Base-by-base conservation (phyloP, 92 coral and sea anemone species). In the Phenganax stokvisi region DNA sequence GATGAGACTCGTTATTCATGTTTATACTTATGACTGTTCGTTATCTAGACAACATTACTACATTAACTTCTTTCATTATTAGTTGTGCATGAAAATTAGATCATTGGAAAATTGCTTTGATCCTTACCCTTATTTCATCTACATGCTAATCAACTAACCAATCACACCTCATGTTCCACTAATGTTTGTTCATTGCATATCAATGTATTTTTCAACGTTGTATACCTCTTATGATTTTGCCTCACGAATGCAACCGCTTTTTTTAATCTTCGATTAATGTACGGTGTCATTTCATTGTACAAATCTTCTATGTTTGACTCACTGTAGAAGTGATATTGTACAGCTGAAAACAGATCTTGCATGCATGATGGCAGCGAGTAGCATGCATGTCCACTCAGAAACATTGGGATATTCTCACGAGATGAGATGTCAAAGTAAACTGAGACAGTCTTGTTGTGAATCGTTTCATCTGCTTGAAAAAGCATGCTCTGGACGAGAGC, bases 331-430 rank as follows among this genome's bases (percentile, higher is more conserved):
- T 30, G 30, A 9, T 29, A 6, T 6, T 7, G 25, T 7, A 79
- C 52, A 51, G 83, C 52, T 57, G 69, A 79, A 20, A 0, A 79
- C 60, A 79, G 47, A 10, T 79, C 30, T 11, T 64, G 58, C 11
- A 79, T 51, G 3, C 17, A 57, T n/a, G 83, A 63, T 63, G 83
- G 83, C 53, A 79, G 20, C 8, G 73, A 79, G 30, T 79, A 79
- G 65, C 55, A 79, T 65, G 25, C 60, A 25, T 69, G 71, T 9
- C 65, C 83, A 53, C 83, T 79, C 3, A 79, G 28, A 25, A 79
- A 79, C n/a, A 20, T 51, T 29, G 74, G 73, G 62, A 79, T 60
- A 11, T 79, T 74, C 12, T 63, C 83, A 10, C 65, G 31, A 47
- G 83, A 79, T 16, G 74, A 79, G 54, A n/a, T 44, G 9, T 79